A percentile compares a stretch with the other conserved stretches of the same genome.
These are phyloP conservation scores for Trachelipus rathkii DNA, from an alignment of 1,140 invertebrate species.

Conservation along the genomic window DNA sequence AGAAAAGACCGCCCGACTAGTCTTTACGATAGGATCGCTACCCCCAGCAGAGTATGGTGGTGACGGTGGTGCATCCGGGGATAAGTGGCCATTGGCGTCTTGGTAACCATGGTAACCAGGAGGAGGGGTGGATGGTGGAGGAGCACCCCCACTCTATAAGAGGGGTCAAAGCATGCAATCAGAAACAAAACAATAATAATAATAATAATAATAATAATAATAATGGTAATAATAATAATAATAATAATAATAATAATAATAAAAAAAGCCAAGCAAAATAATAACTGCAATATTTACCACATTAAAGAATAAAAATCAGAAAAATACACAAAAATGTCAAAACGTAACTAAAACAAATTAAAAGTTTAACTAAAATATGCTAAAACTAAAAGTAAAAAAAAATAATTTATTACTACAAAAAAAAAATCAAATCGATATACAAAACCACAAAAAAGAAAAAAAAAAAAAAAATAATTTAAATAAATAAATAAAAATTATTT, in stretches of 20 bases:
- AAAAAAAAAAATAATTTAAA: neutral
- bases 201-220: too few species aligned
- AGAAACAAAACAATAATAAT: too few species aligned
- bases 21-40: slow-evolving; percentile 36
- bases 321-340: too few species aligned
- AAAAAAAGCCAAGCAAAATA: too few species aligned
- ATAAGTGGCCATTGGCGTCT: neutral
- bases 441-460: neutral
- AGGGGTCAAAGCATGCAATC: slow-evolving; percentile 17
- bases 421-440: neutral
- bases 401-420: neutral
- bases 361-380: too few species aligned
- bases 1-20: slow-evolving; percentile 23
- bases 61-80: neutral
- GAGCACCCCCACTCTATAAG: slow-evolving; percentile 21
- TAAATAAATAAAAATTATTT: too few species aligned
- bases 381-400: too few species aligned
- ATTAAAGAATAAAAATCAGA: too few species aligned
- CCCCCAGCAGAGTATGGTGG: slow-evolving; percentile 8
- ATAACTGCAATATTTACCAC: too few species aligned
- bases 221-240: too few species aligned
- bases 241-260: too few species aligned
- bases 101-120: slow-evolving; percentile 29
- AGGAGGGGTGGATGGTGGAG: slow-evolving; percentile 30
- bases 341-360: too few species aligned